These are phyloP conservation scores for Salvelinus alpinus DNA, from an alignment of 2,113 vertebrate genomes.

Conservation along the genomic window DNA sequence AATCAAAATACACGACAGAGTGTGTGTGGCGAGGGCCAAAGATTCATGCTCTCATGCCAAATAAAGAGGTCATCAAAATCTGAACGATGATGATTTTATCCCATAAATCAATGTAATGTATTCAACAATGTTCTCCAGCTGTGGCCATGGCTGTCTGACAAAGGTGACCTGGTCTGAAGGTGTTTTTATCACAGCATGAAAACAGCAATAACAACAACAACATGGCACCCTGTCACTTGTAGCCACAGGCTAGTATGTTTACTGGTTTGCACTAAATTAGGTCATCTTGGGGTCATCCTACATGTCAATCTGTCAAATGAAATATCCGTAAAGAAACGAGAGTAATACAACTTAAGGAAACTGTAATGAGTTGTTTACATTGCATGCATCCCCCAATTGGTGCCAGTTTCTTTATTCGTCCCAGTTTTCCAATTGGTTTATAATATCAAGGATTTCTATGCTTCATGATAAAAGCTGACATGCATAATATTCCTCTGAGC, in stretches of 20 bases:
- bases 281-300: constrained; percentile 24
- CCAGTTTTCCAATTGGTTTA: no score
- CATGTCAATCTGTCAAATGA: constrained; percentile 48
- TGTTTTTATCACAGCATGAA: constrained; percentile 20
- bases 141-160: not conserved
- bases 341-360: not conserved
- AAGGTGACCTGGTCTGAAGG: constrained; percentile 54
- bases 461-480: not conserved
- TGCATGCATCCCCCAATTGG: not conserved
- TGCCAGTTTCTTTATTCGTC: not conserved
- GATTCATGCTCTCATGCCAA: constrained; percentile 36
- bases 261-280: constrained; percentile 14
- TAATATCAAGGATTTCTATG: no score
- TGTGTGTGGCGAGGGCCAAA: not conserved
- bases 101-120: constrained; percentile 45
- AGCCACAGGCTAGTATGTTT: constrained; percentile 8
- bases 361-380: not conserved
- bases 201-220: constrained; percentile 23
- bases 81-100: constrained; percentile 43
- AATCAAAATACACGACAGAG: constrained; percentile 32
- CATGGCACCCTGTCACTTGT: constrained; percentile 12
- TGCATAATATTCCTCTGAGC: not conserved
- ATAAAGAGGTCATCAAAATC: constrained; percentile 43
- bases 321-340: constrained; percentile 40
- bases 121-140: constrained; percentile 26